phyloP scores from a whole-genome alignment of 2,888 invertebrate genomes.

The Trichogramma evanescens region DNA sequence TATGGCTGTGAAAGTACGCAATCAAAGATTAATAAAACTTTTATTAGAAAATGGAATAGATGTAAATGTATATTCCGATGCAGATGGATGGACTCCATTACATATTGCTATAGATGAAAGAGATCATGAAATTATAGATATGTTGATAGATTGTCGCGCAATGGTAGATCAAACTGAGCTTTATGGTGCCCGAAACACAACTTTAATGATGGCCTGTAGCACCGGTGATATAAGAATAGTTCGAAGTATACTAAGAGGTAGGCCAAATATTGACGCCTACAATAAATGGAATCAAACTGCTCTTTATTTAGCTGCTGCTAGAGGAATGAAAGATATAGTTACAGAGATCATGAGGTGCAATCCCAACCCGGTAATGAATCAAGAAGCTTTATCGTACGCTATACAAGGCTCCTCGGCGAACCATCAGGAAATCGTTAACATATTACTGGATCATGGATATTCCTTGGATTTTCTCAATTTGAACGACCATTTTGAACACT shows the following conservation, averaged over 20 bases:
- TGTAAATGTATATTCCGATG: not conserved
- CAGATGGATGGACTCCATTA: conserved; percentile 5
- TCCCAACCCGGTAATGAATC: conserved; percentile 1
- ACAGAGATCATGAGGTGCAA: not conserved
- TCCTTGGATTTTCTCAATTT: not conserved
- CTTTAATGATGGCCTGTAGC: conserved; percentile 8
- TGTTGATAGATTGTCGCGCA: conserved; percentile 6
- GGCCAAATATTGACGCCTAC: conserved; percentile 7
- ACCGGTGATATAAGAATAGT: conserved; percentile 1
- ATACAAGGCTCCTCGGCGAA: not conserved
- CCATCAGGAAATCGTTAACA: conserved; percentile 1
- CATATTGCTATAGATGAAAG: conserved; percentile 1
- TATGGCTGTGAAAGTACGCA: conserved; percentile 4
- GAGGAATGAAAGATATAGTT: not conserved
- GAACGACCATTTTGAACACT: not conserved
- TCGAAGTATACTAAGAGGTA: conserved; percentile 5
- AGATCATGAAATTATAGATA: conserved; percentile 2
- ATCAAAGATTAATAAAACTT: conserved; percentile 3
- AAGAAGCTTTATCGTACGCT: conserved; percentile 8
- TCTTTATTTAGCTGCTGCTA: conserved; percentile 6
- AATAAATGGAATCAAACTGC: conserved; percentile 5
- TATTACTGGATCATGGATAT: conserved; percentile 6
- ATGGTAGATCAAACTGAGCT: not conserved
- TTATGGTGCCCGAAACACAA: not conserved
- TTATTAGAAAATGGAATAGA: conserved; percentile 3